Evolutionary conservation across 23 tunicate genomes (phyloP), one percentile per base, ranked within the genome.

Genomic region (Styela clava): DNA sequence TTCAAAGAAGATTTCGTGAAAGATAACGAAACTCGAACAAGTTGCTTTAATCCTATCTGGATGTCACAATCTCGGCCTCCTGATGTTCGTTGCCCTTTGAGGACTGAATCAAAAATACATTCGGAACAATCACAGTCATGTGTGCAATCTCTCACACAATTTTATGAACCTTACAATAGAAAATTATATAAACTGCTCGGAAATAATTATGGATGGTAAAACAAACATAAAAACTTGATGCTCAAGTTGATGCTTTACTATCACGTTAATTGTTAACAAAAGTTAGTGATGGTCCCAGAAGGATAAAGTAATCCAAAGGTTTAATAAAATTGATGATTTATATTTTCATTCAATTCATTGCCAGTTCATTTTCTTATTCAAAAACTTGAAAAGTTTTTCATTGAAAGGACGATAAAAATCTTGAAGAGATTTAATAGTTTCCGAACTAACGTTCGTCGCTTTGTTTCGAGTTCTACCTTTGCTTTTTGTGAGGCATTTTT

Each of bases 21-120:
- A 16, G 65, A 76, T 44, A 52, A 76, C 16, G 18, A 36, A 76
- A 20, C 81, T 7, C 16, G 27, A 16, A 33, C 65, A n/a, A 37
- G 20, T 44, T 76, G 81, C 64, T 76, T 44, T 24, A 12, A 76
- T n/a, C 65, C 81, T 1, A 20, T 44, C 18, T 76, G 81, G 81
- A 52, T 24, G n/a, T 0, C 2, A 0, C 22, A 31, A 31, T 20
- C 18, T 44, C 35, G 22, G 24, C 28, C 63, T 20, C 81, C 64
- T 0, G 52, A 52, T 21, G 44, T 16, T 16, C 27, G 24, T 7
- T 76, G 81, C 44, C 81, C 81, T 35, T 21, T 76, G 16, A 16
- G 12, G 12, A 27, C 30, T 24, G 81, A 76, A 44, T 52, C 81
- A 9, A 76, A 44, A 16, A 52, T 44, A 7, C 33, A 36, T 22